Evolutionary conservation across 2,888 invertebrate species (phyloP).

Genomic region (Linnaemya vulpina): DNA sequence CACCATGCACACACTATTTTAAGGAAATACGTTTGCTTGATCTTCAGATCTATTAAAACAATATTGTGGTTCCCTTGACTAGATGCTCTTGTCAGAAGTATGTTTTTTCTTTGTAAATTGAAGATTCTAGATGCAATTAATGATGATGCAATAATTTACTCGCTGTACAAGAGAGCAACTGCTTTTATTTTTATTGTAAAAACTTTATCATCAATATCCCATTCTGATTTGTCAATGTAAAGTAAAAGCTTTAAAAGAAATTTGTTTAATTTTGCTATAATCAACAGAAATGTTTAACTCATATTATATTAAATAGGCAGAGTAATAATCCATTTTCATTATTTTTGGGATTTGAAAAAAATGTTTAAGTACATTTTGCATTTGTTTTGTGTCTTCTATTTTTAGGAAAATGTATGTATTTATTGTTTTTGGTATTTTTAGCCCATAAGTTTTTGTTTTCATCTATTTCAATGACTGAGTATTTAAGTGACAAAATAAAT

Average conservation of each 20-base stretch:
- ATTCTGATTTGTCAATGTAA: constrained; percentile 42
- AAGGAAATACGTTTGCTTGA: neutral
- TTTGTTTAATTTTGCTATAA: constrained; percentile 60
- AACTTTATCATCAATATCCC: constrained; percentile 1
- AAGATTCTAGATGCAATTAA: constrained; percentile 34
- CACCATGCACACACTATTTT: neutral
- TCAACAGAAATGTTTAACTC: neutral
- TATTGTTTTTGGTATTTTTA: constrained; percentile 32
- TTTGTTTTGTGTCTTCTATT: constrained; percentile 23
- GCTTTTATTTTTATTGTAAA: constrained; percentile 1
- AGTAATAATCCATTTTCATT: neutral
- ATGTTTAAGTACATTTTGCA: constrained; percentile 55
- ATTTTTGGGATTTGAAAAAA: constrained; percentile 2
- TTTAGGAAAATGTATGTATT: constrained; percentile 1
- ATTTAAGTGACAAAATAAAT: constrained; percentile 12
- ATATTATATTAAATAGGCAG: constrained; percentile 1
- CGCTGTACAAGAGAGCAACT: constrained; percentile 66
- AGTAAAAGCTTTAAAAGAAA: constrained; percentile 73
- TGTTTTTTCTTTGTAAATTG: constrained; percentile 26
- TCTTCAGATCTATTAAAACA: neutral
- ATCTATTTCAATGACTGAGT: constrained; percentile 24
- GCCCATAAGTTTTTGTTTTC: constrained; percentile 63
- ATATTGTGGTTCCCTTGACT: constrained; percentile 10
- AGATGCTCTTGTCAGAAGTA: constrained; percentile 2
- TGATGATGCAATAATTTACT: constrained; percentile 60